A percentile compares a stretch with the other conserved stretches of the same genome.
Conservation (phyloP, 2,797 vertebrate species). For the Perodicticus potto region DNA sequence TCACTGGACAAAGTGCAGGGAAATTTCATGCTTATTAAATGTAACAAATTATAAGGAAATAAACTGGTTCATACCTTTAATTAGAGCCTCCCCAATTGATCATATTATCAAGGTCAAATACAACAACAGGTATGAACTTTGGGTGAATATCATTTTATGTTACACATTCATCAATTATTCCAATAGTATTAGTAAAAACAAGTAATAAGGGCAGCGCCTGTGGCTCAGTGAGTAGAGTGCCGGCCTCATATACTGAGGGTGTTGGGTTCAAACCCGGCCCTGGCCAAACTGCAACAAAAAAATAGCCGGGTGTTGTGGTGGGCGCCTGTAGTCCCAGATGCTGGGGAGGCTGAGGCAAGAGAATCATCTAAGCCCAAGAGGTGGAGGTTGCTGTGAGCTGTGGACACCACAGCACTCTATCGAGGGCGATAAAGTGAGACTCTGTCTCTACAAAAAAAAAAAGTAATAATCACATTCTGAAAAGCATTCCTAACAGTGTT, state of each 20-base stretch:
- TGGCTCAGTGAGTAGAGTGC: no score
- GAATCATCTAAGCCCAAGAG: no score
- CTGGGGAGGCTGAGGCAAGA: no score
- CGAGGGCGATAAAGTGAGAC: no score
- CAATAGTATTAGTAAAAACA: conserved; percentile 59
- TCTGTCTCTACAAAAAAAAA: neutral
- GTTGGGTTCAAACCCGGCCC: no score
- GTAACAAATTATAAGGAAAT: conserved; percentile 79
- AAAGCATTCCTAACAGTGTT: conserved; percentile 18
- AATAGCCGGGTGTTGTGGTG: no score
- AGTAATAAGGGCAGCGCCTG: neutral
- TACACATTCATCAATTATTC: conserved; percentile 65
- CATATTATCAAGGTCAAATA: conserved; percentile 70
- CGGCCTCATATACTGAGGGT: no score
- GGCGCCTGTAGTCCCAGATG: no score
- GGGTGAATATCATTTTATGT: conserved; percentile 50
- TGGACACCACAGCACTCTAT: no score
- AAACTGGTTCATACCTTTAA: conserved; percentile 79
- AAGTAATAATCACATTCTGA: conserved; percentile 40
- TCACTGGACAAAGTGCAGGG: conserved; percentile 67
- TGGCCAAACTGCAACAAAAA: no score
- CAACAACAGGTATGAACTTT: conserved; percentile 60
- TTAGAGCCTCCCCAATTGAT: conserved; percentile 52
- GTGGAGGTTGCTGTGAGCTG: no score
- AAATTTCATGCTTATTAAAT: conserved; percentile 60